Conservation (phyloP, 2,113 vertebrate genomes). For the Gymnogyps californianus region DNA sequence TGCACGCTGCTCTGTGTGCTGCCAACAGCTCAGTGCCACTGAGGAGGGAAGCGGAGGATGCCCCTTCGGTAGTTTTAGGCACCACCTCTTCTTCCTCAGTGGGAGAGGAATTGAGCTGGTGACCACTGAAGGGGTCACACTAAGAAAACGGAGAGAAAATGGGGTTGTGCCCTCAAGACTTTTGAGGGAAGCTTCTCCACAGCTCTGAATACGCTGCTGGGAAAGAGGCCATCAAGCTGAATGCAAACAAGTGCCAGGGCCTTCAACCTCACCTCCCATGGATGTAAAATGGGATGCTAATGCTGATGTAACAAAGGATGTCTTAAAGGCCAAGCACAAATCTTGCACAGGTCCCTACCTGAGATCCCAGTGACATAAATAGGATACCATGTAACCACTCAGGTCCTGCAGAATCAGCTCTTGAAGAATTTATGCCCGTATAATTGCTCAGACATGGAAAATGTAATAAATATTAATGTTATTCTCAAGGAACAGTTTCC, state of each 20-base stretch:
- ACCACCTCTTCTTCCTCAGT: neutral
- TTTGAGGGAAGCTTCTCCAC: neutral
- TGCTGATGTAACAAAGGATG: neutral
- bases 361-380: neutral
- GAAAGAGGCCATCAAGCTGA: neutral
- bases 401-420: conserved; percentile 44
- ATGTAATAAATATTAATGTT: conserved; percentile 63
- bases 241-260: too few species aligned
- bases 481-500: conserved; percentile 57
- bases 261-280: neutral
- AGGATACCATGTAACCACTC: neutral
- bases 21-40: rapidly evolving
- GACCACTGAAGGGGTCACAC: neutral
- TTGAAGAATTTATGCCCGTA: conserved; percentile 39
- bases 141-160: neutral
- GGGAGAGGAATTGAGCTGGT: neutral
- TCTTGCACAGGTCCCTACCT: neutral
- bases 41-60: too few species aligned
- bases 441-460: conserved; percentile 58
- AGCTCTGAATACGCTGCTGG: neutral
- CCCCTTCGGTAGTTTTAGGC: rapidly evolving
- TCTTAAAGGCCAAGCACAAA: neutral
- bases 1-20: rapidly evolving
- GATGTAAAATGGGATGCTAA: neutral
- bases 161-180: neutral